Base-by-base conservation (phyloP, 2,797 vertebrate species). In the Poeciliopsis infans region DNA sequence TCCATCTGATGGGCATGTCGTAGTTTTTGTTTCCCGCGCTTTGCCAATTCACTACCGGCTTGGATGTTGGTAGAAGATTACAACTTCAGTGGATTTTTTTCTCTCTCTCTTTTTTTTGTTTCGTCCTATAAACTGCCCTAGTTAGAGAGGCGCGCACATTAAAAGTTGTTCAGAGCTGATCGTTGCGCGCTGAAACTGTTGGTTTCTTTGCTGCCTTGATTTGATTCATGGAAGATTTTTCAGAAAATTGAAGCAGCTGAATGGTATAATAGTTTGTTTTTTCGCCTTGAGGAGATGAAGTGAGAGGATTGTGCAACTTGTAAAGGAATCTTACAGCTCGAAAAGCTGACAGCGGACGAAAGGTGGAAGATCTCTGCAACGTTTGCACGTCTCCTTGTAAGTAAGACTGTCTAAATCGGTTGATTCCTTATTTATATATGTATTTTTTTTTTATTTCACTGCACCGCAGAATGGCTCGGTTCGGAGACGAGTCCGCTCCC, bases 401-500 rank as follows among this genome's bases (percentile, higher is more conserved):
- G 73, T 78, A 66, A 76, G 88, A 87, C 79, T 53, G 81, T 80
- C 80, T 92, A 82, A 87, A 78, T 53, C 74, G 79, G 2, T 79
- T 88, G 84, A 90, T 13, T 87, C 82, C 73, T 41, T 82, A 66
- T 43, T 70, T 70, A 3, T 69, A 25, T 69, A 2, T 41, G 1
- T 41, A 7, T 43, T 10, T 2, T 41, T 43, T 41, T 10, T 43
- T 69, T 43, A 25, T 28, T 16, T 70, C 16, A 10, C 93, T 86
- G 92, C 69, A 87, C 95, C 96, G 86, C 95, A 99, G 97, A 96
- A 99, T 99, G 98, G 97, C 97, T 96, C 97, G 97, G 82, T 97
- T 98, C 86, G 98, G 98, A 95, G 97, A 99, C 94, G 97, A 97
- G 85, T 84, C 81, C 15, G 96, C 96, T 94, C 96, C 97, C 79